Evolutionary conservation across 64 coral and sea anemone genomes (phyloP), one percentile per base, ranked within the genome.

Genomic region (Anthopleura sola): DNA sequence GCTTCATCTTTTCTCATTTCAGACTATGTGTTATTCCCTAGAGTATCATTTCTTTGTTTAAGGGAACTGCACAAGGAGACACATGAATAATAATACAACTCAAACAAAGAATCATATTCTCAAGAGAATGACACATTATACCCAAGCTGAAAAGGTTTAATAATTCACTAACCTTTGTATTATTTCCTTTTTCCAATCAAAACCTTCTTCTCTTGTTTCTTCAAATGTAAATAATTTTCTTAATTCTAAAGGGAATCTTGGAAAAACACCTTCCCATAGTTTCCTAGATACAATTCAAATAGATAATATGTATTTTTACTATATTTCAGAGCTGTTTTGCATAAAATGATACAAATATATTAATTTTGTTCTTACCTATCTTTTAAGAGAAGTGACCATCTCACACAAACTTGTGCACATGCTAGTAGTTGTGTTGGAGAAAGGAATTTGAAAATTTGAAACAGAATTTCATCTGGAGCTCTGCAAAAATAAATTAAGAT

Each of bases 181-280:
- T 11, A 91, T 90, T 89, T 92, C 92, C 23, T 7, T 90, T 85
- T 92, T 99, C 97, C 97, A 99, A 84, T 92, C 58, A 84, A 96
- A 96, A 36, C 44, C 47, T 9, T 92, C 90, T 39, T 46, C 54
- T 68, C 78, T 86, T 78, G 94, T 92, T 84, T 96, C 94, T 51
- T 92, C 90, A 89, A 96, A 96, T 54, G 87, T 87, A 32, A 96
- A 87, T 71, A 85, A 49, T 23, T 87, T 49, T 84, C 94, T 92
- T 32, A 92, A 90, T 71, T 89, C 86, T 53, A 86, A 87, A 6
- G 94, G 94, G 68, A 96, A 77, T 44, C 55, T 78, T 26, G 80
- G 75, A 84, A 96, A 75, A 32, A 85, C 37, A 10, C 82, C 44
- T 64, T 96, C 86, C 94, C 94, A 96, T 28, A 93, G 36, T 31